Evolutionary conservation across 2,888 invertebrate genomes (phyloP).

Genomic region (Drosophila siamana): DNA sequence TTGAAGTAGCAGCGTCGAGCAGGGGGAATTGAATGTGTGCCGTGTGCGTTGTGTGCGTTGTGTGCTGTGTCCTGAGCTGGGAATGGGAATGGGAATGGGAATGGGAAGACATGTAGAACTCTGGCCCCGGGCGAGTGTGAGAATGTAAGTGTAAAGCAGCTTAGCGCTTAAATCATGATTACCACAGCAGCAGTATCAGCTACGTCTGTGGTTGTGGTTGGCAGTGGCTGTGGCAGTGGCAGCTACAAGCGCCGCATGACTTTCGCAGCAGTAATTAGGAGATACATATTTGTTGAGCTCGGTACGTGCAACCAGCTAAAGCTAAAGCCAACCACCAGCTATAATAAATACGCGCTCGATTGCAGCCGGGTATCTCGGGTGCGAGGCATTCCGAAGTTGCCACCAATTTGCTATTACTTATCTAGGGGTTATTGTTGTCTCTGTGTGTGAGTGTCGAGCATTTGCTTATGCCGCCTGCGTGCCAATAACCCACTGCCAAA

Average conservation of each 20-base stretch:
- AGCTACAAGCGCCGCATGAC: slow-evolving; percentile 36
- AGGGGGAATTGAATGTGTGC: background rate
- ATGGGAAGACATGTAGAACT: background rate
- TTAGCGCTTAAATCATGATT: slow-evolving; percentile 75
- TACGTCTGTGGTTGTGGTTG: background rate
- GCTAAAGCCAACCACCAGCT: slow-evolving; percentile 1
- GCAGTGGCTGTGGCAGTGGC: slow-evolving; percentile 5
- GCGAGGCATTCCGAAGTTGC: slow-evolving; percentile 38
- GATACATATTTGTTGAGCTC: slow-evolving; percentile 55
- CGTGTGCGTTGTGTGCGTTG: too few relatives aligned
- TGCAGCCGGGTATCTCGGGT: slow-evolving; percentile 40
- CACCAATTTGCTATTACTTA: slow-evolving; percentile 75
- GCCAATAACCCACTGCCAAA: slow-evolving; percentile 50
- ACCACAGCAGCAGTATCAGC: slow-evolving; percentile 47
- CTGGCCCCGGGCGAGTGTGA: slow-evolving; percentile 29
- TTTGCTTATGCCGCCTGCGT: slow-evolving; percentile 68
- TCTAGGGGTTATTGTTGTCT: slow-evolving; percentile 60
- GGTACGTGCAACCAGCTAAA: slow-evolving; percentile 46
- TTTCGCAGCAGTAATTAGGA: slow-evolving; percentile 70
- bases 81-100: too few relatives aligned
- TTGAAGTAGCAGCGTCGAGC: slow-evolving; percentile 27
- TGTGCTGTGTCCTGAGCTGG: too few relatives aligned
- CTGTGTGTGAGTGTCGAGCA: slow-evolving; percentile 30
- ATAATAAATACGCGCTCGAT: slow-evolving; percentile 52
- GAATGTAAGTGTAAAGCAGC: slow-evolving; percentile 53